Base-by-base conservation (phyloP, 1,140 invertebrate genomes). In the Pemphigus obesinymphae region DNA sequence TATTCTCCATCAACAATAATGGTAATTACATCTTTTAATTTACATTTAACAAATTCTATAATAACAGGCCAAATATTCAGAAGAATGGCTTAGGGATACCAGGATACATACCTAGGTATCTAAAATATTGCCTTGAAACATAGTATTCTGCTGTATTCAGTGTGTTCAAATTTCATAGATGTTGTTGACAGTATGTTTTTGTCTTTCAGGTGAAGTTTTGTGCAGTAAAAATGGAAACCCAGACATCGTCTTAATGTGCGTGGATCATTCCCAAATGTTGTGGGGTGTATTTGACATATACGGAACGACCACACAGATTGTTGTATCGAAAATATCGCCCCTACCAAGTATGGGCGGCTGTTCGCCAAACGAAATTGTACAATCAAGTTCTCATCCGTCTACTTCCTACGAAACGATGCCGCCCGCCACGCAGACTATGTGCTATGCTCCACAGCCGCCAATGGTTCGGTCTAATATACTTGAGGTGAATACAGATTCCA, bases 241-340 rank as follows among this genome's bases (percentile, higher is more conserved):
- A 0, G 90, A 94, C 0, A 89, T 91, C 0, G 92, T 94, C 0
- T 91, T 98, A 66, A 97, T 99, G 94, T 95, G 98, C 87, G 96
- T 98, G 0, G 97, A 99, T 87, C 93, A 95, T 84, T 94, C 92
- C 0, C 88, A 96, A 20, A 90, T 92, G 85, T 87, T 99, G 0
- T 99, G 96, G 96, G 93, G 95, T 2, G 98, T 98, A 87, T 94
- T 98, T 82, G 97, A 99, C 86, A 92, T 99, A 0, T 98, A 97
- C 85, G 97, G 97, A 0, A 96, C 95, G 82, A 97, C 97, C 2
- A 92, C 94, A 85, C 92, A 93, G 84, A 92, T 99, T 11, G 76
- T 80, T 7, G 76, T 80, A 7, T 80, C 76, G 37, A 80, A 80
- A 45, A 63, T 80, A 26, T 20, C 8, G 15, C 10, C 34, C 4